Percentiles rank a stretch among this genome's conserved stretches.
These are phyloP conservation scores for Syrista parreyssii DNA, from an alignment of 2,888 invertebrate species.

Conservation along the genomic window DNA sequence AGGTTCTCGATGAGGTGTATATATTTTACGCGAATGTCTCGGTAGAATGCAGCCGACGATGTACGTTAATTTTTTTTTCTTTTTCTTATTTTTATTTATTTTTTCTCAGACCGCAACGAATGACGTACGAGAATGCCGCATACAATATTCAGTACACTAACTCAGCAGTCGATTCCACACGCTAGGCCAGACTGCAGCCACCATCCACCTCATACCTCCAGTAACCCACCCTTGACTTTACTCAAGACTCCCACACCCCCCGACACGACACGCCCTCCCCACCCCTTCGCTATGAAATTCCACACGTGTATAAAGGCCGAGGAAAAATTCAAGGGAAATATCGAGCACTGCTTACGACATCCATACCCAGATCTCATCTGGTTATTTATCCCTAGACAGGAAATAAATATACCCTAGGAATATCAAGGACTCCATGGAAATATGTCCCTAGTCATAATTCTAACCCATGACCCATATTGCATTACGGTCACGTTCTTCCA, in stretches of 20 bases:
- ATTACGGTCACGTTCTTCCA: background rate
- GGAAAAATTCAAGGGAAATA: background rate
- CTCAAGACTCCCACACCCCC: background rate
- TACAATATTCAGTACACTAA: slow-evolving; percentile 53
- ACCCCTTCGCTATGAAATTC: background rate
- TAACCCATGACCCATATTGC: background rate
- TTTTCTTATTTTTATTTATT: background rate
- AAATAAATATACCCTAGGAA: background rate
- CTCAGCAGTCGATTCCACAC: slow-evolving; percentile 49
- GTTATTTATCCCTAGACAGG: background rate
- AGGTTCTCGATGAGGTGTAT: background rate
- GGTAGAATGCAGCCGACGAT: slow-evolving; percentile 27
- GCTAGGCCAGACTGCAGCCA: slow-evolving; percentile 29
- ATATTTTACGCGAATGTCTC: slow-evolving; percentile 37
- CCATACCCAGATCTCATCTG: background rate
- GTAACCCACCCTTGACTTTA: background rate
- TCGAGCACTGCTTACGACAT: background rate
- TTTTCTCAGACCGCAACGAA: slow-evolving; percentile 29
- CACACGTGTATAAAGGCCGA: background rate
- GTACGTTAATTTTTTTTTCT: slow-evolving; percentile 43
- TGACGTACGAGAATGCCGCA: slow-evolving; percentile 51
- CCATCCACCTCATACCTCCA: background rate
- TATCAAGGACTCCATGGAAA: background rate
- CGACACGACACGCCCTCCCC: background rate
- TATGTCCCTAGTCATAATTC: background rate